A percentile compares a stretch with the other conserved stretches of the same genome.
These are phyloP conservation scores for Trichopria drosophilae DNA, from an alignment of 2,888 invertebrate genomes.

Conservation along the genomic window DNA sequence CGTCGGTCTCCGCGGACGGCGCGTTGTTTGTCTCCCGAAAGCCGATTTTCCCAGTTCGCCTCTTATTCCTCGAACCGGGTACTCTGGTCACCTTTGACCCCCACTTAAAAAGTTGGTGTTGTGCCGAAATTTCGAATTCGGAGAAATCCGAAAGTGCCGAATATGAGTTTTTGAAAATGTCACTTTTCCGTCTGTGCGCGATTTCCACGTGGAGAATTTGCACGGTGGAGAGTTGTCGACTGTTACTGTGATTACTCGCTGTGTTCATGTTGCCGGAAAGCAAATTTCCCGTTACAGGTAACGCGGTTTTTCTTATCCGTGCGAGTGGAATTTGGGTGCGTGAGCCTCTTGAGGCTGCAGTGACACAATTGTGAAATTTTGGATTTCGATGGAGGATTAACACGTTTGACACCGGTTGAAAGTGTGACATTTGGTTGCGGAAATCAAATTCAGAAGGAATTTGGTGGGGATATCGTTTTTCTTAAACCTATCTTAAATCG, in stretches of 20 bases:
- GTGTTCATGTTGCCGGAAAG: slow-evolving; percentile 57
- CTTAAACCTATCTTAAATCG: neutral
- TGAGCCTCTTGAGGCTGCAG: too few relatives aligned
- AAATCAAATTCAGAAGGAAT: neutral
- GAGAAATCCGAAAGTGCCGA: too few relatives aligned
- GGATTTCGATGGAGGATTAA: neutral
- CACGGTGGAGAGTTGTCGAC: slow-evolving; percentile 11
- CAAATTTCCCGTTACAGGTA: slow-evolving; percentile 58
- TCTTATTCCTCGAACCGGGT: too few relatives aligned
- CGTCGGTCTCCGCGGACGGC: slow-evolving; percentile 11
- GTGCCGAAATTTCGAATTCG: too few relatives aligned
- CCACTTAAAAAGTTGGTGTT: too few relatives aligned
- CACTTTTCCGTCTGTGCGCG: too few relatives aligned
- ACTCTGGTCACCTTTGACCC: too few relatives aligned
- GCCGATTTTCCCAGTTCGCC: too few relatives aligned
- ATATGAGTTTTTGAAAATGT: too few relatives aligned
- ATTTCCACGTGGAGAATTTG: too few relatives aligned
- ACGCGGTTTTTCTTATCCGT: slow-evolving; percentile 22
- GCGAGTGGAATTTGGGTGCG: neutral
- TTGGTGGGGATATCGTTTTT: neutral
- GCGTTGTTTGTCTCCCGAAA: too few relatives aligned
- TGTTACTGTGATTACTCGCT: slow-evolving; percentile 35
- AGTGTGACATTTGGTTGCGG: neutral
- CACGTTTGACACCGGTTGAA: neutral
- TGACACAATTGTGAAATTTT: neutral